Evolutionary conservation across 2,888 invertebrate genomes (phyloP).

Genomic region (Agonopterix heracliana): DNA sequence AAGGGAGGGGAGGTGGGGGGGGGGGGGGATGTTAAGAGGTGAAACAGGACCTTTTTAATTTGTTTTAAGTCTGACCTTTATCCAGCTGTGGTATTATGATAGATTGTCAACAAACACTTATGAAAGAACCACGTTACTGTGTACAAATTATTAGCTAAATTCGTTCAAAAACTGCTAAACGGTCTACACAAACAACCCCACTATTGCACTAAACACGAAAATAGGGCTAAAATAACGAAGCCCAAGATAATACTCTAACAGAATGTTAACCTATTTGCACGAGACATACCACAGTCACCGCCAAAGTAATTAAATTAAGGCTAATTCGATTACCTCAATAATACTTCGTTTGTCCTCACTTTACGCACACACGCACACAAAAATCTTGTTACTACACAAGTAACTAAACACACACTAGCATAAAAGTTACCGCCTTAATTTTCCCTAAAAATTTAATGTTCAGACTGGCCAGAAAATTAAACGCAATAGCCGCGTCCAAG

Average conservation of each 20-base stretch:
- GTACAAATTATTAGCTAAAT: too few species aligned
- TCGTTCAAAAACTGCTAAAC: too few species aligned
- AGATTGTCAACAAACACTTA: too few species aligned
- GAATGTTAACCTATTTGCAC: conserved; percentile 36
- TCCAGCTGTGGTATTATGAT: too few species aligned
- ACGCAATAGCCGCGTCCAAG: background rate
- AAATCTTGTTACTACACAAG: background rate
- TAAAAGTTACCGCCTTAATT: background rate
- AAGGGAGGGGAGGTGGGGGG: too few species aligned
- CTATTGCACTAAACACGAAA: background rate
- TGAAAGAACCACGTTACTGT: too few species aligned
- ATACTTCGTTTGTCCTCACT: conserved; percentile 36
- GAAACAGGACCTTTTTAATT: too few species aligned
- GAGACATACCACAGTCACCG: conserved; percentile 33
- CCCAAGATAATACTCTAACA: conserved; percentile 19
- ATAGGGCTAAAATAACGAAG: background rate
- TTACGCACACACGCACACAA: conserved; percentile 27
- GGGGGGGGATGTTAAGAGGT: too few species aligned
- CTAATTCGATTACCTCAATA: conserved; percentile 67
- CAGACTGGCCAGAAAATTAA: too few species aligned
- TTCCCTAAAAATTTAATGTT: too few species aligned
- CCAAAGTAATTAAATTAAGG: conserved; percentile 62
- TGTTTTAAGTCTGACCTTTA: too few species aligned
- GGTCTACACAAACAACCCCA: too few species aligned
- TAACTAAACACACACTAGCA: background rate